Evolutionary conservation across 2,888 invertebrate genomes (phyloP), one percentile per base, ranked within the genome.

Genomic region (Sarcophaga caerulescens): DNA sequence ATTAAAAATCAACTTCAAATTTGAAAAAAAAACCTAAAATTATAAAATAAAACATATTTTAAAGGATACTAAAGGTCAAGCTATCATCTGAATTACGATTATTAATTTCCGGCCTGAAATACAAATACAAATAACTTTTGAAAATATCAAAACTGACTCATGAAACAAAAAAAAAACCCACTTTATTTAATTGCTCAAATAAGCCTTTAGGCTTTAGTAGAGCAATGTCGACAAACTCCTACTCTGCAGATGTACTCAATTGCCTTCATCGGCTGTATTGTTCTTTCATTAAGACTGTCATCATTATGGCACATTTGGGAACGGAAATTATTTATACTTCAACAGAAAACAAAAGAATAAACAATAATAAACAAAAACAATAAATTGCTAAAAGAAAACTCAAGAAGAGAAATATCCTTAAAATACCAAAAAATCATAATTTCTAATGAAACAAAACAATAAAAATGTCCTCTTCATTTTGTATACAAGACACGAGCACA

Each of bases 361-460:
- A 52, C 17, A 52, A 17, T 17, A 52, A 52, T 52, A 52, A 52
- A 52, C 14, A 52, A 35, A 52, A 17, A 3, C 17, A 52, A 52
- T 52, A 52, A 52, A 52, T 52, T 52, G 12, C 52, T 2, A 52
- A 47, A 52, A 52, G 5, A 52, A 52, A 52, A 52, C 12, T 52
- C 52, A 3, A 17, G 5, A 52, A 52, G 17, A 52, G 17, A 52
- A 12, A 52, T 17, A 14, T 14, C 4, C 52, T 14, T 52, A 52
- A 14, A 52, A 52, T 52, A 52, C 12, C 17, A 52, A 68, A 76
- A 52, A 68, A 52, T 21, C 76, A 77, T 45, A 44, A 76, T 68
- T 76, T 76, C 69, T 69, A 69, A 77, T 60, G 35, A 59, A 77
- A 62, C 25, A 17, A 77, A 77, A 69, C 60, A 68, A 57, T 68